Evolutionary conservation across 2,113 vertebrate genomes (phyloP), one percentile per base, ranked within the genome.

Genomic region (Callipepla californica): DNA sequence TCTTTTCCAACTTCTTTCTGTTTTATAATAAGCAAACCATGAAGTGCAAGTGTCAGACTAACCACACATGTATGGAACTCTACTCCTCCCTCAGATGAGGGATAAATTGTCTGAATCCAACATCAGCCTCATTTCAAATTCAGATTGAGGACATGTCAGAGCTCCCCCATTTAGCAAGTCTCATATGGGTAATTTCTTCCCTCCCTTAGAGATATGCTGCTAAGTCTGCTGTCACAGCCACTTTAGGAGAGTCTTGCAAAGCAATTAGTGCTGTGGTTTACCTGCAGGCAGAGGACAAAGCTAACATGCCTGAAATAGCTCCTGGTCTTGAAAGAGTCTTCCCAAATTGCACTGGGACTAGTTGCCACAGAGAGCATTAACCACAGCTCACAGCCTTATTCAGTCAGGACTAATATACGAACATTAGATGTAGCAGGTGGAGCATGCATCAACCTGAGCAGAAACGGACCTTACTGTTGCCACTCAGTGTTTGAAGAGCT

Each of bases 251-350:
- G 78, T 34, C 76, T 3, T 82, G 67, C n/a, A 36, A 80, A 42
- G 75, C 70, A 92, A 42, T 92, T 50, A 87, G 45, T 3, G 0
- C 15, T 53, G 67, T 38, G 92, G 81, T 77, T 95, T 85, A 80
- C 53, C 87, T 94, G 70, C 78, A 81, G 81, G 89, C 81, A 48
- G 51, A 14, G 81, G 63, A 81, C 90, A 80, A 58, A 76, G 28
- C 84, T 81, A 7, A 32, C 1, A 20, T 22, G 59, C 58, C 75
- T 69, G 30, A 85, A 94, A 95, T 48, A 95, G 87, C 87, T 82
- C 59, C 53, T 77, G 23, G 50, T 53, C 87, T 89, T 25, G 53
- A 73, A 79, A 25, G 11, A 91, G 34, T 8, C 62, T 75, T 84
- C 70, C 91, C 62, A 72, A 92, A 92, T 53, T 73, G 82, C 90